phyloP scores from a whole-genome alignment of 1,140 invertebrate genomes.

The Holotrichia oblita region DNA sequence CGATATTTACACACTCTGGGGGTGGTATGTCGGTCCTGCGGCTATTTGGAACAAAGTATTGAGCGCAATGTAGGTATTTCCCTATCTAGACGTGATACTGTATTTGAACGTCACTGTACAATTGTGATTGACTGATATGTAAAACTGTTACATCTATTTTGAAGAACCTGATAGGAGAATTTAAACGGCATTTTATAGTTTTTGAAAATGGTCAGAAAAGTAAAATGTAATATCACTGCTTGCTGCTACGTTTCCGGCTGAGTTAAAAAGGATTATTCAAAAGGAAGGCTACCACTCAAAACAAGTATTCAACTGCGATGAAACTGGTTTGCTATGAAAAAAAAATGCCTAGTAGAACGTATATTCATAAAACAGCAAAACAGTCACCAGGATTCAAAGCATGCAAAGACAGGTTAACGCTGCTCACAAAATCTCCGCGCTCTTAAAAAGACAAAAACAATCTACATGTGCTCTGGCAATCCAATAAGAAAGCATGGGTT shows the following conservation, averaged over 20 bases:
- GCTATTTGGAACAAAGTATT: too few species aligned
- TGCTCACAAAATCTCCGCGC: constrained; percentile 42
- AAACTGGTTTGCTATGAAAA: constrained; percentile 1
- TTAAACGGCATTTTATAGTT: too few species aligned
- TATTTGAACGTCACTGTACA: too few species aligned
- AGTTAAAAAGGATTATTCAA: neutral
- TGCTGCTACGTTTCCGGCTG: constrained; percentile 3
- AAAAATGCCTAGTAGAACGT: neutral
- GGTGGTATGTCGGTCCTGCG: too few species aligned
- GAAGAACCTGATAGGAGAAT: too few species aligned
- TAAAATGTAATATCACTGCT: too few species aligned
- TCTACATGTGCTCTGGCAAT: constrained; percentile 60
- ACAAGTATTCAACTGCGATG: neutral
- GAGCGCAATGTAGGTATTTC: too few species aligned
- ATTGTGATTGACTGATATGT: too few species aligned
- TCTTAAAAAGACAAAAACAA: constrained; percentile 51
- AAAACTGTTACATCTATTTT: too few species aligned
- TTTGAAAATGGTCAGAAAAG: too few species aligned
- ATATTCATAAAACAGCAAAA: constrained; percentile 14
- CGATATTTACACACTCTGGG: too few species aligned
- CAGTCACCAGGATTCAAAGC: neutral
- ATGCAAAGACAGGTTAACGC: neutral
- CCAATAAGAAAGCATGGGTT: constrained; percentile 53
- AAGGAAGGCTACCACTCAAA: neutral
- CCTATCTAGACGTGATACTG: too few species aligned